Evolutionary conservation across 1,140 invertebrate species (phyloP).

Genomic region (Nasonia vitripennis): DNA sequence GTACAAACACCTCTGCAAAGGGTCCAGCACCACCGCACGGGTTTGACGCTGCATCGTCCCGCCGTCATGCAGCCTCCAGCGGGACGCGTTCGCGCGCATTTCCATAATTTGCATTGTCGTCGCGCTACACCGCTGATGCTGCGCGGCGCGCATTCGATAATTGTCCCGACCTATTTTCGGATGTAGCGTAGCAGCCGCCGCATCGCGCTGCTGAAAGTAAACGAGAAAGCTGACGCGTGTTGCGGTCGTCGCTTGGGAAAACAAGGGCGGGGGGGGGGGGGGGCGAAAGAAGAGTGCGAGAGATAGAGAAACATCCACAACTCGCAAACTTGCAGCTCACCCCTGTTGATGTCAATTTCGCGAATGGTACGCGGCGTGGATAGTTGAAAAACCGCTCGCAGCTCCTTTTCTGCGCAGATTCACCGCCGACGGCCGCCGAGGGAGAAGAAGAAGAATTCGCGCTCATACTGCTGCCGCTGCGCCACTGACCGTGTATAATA

Average conservation of each 20-base stretch:
- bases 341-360: not conserved
- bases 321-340: not conserved
- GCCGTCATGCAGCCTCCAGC: no score
- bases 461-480: not conserved
- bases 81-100: not conserved
- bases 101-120: constrained; percentile 13
- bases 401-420: no score
- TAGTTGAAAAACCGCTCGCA: no score
- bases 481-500: not conserved
- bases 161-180: constrained; percentile 22
- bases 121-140: not conserved
- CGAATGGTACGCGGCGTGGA: not conserved
- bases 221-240: constrained; percentile 2
- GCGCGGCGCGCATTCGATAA: not conserved
- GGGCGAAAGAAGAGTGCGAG: no score
- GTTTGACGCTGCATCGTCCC: no score
- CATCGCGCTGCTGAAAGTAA: not conserved
- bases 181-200: no score
- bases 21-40: no score
- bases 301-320: not conserved
- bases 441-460: no score
- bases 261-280: not conserved
- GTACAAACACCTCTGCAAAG: no score
- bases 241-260: not conserved
- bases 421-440: no score